Evolutionary conservation across 2,888 invertebrate species (phyloP), one percentile per base, ranked within the genome.

Genomic region (Tillus elongatus): DNA sequence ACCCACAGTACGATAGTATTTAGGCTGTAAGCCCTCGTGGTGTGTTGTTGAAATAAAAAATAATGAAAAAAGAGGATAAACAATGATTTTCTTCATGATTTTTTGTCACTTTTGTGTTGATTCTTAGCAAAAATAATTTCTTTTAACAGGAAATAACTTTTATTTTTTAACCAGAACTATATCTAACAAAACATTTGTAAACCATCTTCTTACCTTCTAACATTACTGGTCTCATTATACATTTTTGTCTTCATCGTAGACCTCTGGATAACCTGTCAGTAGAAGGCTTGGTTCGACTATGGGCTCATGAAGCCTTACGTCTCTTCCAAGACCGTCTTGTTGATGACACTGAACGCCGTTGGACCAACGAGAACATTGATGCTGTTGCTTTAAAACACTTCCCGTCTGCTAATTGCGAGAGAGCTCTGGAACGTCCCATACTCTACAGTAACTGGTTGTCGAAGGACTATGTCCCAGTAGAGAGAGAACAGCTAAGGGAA

Each of bases 321-420:
- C 75, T 98, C 15, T 99, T 99, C 84, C 96, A 96, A 57, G 90
- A 90, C 64, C 77, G 90, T 58, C 70, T 98, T 47, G 97, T 99
- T 1, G 91, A 93, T 40, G 95, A 96, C 47, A 70, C 81, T 0
- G 98, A 99, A 64, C 77, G 98, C 33, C 77, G 81, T 36, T 99
- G 98, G 98, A 99, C 98, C 2, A 96, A 97, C 61, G 92, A 96
- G 54, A 91, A 96, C 59, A 92, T 99, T 46, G 93, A 98, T 61
- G 74, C 74, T 19, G 90, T 93, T 1, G 93, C 88, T 2, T 70
- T 88, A 64, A 89, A 88, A 64, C 93, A 97, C 70, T 99, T 99
- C 77, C 90, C 92, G 44, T 63, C 64, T 1, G 66, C 64, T 2
- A 61, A 67, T 47, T 63, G 63, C 41, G 85, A 91, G 36, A 81